These are phyloP conservation scores for Aplocera efformata DNA, from an alignment of 2,888 invertebrate genomes.

Conservation along the genomic window DNA sequence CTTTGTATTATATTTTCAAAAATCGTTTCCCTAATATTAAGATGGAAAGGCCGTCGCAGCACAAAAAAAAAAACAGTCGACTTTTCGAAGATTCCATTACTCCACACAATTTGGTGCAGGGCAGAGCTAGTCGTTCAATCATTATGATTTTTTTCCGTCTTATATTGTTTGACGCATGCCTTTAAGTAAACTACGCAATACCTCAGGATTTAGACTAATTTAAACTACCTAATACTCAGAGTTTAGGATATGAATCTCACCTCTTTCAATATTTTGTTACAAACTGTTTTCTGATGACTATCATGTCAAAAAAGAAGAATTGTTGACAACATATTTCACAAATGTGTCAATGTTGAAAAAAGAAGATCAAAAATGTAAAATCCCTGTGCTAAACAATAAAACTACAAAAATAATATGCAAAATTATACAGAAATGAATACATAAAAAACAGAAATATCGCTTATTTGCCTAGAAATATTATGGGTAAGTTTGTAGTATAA, in stretches of 20 bases:
- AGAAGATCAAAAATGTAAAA: constrained; percentile 63
- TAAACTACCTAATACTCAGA: too few relatives aligned
- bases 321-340: constrained; percentile 36
- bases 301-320: constrained; percentile 15
- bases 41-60: too few relatives aligned
- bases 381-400: constrained; percentile 39
- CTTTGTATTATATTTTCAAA: constrained; percentile 11
- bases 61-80: too few relatives aligned
- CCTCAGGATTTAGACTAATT: too few relatives aligned
- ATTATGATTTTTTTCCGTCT: too few relatives aligned
- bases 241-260: background rate
- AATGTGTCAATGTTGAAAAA: constrained; percentile 62
- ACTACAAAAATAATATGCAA: constrained; percentile 33
- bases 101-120: too few relatives aligned
- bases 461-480: constrained; percentile 39
- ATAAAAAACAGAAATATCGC: constrained; percentile 17
- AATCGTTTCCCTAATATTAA: too few relatives aligned
- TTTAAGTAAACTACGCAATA: too few relatives aligned
- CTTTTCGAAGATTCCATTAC: too few relatives aligned
- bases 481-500: constrained; percentile 39
- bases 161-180: too few relatives aligned
- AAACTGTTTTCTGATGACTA: constrained; percentile 4
- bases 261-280: background rate
- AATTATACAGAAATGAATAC: constrained; percentile 33
- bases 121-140: too few relatives aligned